Base-by-base conservation (phyloP, 2,113 vertebrate genomes). In the Calidris pygmaea region DNA sequence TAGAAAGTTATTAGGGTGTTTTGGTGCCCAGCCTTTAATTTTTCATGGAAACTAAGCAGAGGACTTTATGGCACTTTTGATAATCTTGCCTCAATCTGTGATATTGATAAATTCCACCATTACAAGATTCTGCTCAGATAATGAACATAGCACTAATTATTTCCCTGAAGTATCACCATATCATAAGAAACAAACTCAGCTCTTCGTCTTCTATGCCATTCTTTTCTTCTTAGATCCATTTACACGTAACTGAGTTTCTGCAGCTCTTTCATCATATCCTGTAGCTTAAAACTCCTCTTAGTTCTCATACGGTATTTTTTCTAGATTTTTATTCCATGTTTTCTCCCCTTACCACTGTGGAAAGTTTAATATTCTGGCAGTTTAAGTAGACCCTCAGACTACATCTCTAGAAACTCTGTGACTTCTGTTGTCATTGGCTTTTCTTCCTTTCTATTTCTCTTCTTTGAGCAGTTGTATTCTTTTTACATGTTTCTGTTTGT, bases 291-390 rank as follows among this genome's bases (percentile, higher is more conserved):
- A 73, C n/a, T 84, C 37, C 14, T 74, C 63, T 47, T 41, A 45
- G 73, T 60, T 95, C 75, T 80, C 34, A 4, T 67, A 83, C 34
- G 63, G 26, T 47, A 30, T 58, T 73, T 76, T 86, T 80, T 15
- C 34, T 71, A 23, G 35, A 85, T 27, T 19, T 88, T 66, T 81
- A 17, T 76, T 89, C 41, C 14, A 18, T 60, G 7, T 63, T 91
- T 90, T 37, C 32, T 78, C 34, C 34, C 7, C 3, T 45, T 71
- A 43, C 12, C 7, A 18, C 11, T 72, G 22, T 65, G 52, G 56
- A 96, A 92, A 78, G 27, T 48, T 90, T 90, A 81, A 53, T 84
- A 88, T 84, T 91, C 82, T 92, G 39, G 18, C 45, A 63, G 32
- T 70, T 82, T 63, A 88, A 45, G 47, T 37, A 70, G 45, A 82